Evolutionary conservation across 2,113 vertebrate species (phyloP), one percentile per base, ranked within the genome.

Genomic region (Struthio camelus): DNA sequence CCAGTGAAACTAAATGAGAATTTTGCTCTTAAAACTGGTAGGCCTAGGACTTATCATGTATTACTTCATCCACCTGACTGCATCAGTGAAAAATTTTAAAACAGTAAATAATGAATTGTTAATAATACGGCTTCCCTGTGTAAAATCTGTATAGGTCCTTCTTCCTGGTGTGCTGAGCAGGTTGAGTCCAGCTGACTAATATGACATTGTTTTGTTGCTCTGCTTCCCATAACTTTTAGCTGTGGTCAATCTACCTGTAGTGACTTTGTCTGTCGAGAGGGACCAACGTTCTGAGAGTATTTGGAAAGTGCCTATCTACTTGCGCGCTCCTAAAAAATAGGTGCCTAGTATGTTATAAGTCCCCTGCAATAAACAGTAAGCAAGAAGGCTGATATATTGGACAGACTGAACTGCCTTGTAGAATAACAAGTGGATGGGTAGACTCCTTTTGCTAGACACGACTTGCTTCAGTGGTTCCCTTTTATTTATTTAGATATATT

Each of bases 41-140:
- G 36, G 30, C 13, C 12, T 40, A 44, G 10, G 48, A 62, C 54
- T 69, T 1, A 6, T 0, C 2, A 20, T 14, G 4, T 48, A 11
- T 73, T 80, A 14, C 6, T 72, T 54, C 62, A 48, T 90, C 9
- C 10, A 7, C 3, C 19, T 22, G 8, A 54, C 2, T 75, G 16
- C 12, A n/a, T n/a, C 67, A 38, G 22, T 48, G 12, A 46, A 44
- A 89, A 76, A 22, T 27, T 61, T 69, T 72, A 46, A 65, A 42
- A 9, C n/a, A 15, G 24, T 2, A 92, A 50, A 90, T 70, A 4
- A 25, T 10, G 0, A 54, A 30, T 59, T 66, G 7, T 11, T 50
- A 64, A 82, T 46, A 76, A 30, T n/a, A 38, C 2, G 3, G 1
- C 64, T 94, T 69, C 78, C 18, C 59, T 48, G 24, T 15, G 58